These are phyloP conservation scores for Antedon mediterranea DNA, from an alignment of 53 echinoderm and acorn worm species.

Conservation along the genomic window DNA sequence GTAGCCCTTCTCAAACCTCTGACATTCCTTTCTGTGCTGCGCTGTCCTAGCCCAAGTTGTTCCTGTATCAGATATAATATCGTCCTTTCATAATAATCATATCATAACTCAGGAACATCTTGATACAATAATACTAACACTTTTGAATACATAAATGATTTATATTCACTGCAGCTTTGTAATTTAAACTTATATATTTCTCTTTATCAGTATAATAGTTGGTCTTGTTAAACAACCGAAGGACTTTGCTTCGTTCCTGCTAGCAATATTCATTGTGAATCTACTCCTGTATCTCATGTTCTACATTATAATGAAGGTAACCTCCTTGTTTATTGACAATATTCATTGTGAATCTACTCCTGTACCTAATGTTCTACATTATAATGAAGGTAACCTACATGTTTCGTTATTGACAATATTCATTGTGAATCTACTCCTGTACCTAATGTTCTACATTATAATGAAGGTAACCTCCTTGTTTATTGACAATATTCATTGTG, in stretches of 20 bases:
- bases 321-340: slow-evolving; percentile 26
- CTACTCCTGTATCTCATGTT: slow-evolving; percentile 73
- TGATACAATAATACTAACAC: no score
- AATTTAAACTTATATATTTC: no score
- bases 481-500: slow-evolving; percentile 67
- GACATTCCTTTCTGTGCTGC: no score
- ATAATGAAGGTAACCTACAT: slow-evolving; percentile 94
- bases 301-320: slow-evolving; percentile 94
- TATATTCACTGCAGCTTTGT: not conserved
- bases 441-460: slow-evolving; percentile 75
- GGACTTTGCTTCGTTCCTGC: slow-evolving; percentile 71
- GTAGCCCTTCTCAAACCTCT: no score
- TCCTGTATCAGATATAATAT: no score
- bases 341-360: slow-evolving; percentile 69
- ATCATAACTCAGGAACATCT: no score
- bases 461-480: slow-evolving; percentile 55
- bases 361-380: slow-evolving; percentile 75
- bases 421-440: slow-evolving; percentile 76
- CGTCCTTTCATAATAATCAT: no score
- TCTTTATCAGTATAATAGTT: slow-evolving; percentile 42
- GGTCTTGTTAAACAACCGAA: slow-evolving; percentile 48
- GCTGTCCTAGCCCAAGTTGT: no score
- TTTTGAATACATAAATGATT: not conserved
- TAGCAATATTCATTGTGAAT: slow-evolving; percentile 76
- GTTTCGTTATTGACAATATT: no score